Evolutionary conservation across 2,797 vertebrate species (phyloP).

Genomic region (Hylomyscus alleni): DNA sequence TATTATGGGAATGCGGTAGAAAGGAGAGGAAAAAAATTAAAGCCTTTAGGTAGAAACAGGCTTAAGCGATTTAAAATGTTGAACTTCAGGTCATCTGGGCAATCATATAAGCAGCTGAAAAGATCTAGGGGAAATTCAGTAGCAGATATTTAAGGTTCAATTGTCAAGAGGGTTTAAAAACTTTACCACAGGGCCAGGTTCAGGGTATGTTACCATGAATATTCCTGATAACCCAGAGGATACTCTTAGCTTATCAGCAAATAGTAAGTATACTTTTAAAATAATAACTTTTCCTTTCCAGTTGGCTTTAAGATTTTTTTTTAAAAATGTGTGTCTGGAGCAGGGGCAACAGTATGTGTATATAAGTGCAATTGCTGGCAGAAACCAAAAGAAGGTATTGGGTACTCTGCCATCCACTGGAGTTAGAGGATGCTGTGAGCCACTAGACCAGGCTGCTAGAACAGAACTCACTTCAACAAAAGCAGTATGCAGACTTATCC

Average conservation of each 20-base stretch:
- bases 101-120: slow-evolving; percentile 76
- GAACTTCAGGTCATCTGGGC: slow-evolving; percentile 78
- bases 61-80: slow-evolving; percentile 78
- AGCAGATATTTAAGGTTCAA: slow-evolving; percentile 69
- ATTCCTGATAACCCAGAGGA: slow-evolving; percentile 43
- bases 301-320: neutral
- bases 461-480: neutral
- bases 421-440: neutral
- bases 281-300: neutral
- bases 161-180: slow-evolving; percentile 71
- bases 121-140: slow-evolving; percentile 70
- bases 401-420: neutral
- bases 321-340: neutral
- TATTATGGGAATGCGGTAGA: slow-evolving; percentile 42
- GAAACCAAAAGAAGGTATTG: neutral
- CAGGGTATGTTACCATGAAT: neutral
- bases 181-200: slow-evolving; percentile 43
- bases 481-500: neutral
- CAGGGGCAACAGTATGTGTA: too few relatives aligned
- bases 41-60: slow-evolving; percentile 78
- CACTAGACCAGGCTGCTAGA: neutral
- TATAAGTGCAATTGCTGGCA: too few relatives aligned
- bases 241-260: slow-evolving; percentile 51
- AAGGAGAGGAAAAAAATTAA: slow-evolving; percentile 74
- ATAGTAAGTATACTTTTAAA: slow-evolving; percentile 54